Base-by-base conservation (phyloP, 2,797 vertebrate species). In the Tamandua tetradactyla region DNA sequence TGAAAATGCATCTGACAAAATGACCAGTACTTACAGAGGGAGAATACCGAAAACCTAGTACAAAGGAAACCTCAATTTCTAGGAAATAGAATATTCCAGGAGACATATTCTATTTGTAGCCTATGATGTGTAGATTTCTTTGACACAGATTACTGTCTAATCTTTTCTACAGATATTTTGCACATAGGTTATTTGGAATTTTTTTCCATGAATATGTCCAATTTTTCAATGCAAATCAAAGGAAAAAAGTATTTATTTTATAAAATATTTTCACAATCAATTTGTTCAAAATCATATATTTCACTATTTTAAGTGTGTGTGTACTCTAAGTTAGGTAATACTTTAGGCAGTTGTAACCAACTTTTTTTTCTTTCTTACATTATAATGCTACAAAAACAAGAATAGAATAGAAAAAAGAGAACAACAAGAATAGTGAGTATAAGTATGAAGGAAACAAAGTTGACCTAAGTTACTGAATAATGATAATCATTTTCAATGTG, bases 11-110 rank as follows among this genome's bases (percentile, higher is more conserved):
- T 74, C 71, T 94, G 15, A 79, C 27, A 80, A 91, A 84, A 85
- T 94, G 57, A 75, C 42, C 42, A 72, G 4, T 72, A 8, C 35
- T 93, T 15, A 74, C 64, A 71, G 12, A 20, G 8, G 23, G 52
- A 49, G 35, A 81, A 79, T 87, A 37, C n/a, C 55, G 25, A 84
- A 89, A 87, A 35, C 47, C 44, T 86, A 52, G 1, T 55, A 61
- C 27, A 59, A 90, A 62, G n/a, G 12, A 85, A 95, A 71, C 23
- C 25, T 80, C 27, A 57, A 79, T 55, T 69, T 89, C 37, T 78
- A 88, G 74, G n/a, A 42, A 93, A 85, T n/a, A n/a, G n/a, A n/a
- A n/a, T n/a, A 82, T 94, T 92, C 30, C 35, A 75, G 49, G 93
- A 69, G 27, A 23, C 4, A 64, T 87, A 66, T 90, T 83, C 37